Evolutionary conservation across 2,113 vertebrate genomes (phyloP).

Genomic region (Pterocles orientalis): DNA sequence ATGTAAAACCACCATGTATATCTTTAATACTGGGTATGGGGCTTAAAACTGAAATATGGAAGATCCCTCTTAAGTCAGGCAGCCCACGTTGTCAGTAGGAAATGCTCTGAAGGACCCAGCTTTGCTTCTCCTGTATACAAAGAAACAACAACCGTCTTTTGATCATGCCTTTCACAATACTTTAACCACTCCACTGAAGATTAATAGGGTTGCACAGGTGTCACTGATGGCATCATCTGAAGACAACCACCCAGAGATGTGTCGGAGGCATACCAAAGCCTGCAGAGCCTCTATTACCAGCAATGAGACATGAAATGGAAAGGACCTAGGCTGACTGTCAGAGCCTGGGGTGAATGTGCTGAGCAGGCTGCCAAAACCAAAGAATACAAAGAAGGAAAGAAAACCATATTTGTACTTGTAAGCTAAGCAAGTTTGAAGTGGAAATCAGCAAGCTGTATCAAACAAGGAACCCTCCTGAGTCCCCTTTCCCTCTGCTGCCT

Average conservation of each 20-base stretch:
- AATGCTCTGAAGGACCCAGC: not conserved
- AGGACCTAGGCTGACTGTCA: not conserved
- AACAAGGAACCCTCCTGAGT: not conserved
- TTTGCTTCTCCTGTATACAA: not conserved
- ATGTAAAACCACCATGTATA: no score
- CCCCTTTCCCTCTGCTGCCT: not conserved
- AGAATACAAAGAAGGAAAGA: not conserved
- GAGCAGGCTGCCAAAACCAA: not conserved
- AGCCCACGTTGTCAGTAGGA: rapidly evolving
- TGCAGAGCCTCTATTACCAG: not conserved
- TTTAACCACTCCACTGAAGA: not conserved
- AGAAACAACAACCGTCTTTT: not conserved
- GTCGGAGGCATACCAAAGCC: not conserved
- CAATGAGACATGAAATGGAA: not conserved
- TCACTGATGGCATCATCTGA: not conserved
- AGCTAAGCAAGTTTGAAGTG: not conserved
- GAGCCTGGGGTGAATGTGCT: not conserved
- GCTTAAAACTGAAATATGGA: not conserved
- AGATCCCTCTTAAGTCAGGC: not conserved
- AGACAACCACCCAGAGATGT: not conserved
- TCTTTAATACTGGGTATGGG: not conserved
- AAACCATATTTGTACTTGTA: not conserved
- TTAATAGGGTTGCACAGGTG: not conserved
- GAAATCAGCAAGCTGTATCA: not conserved
- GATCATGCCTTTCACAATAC: not conserved